Base-by-base conservation (phyloP, 2,797 vertebrate genomes). In the Furcifer pardalis region DNA sequence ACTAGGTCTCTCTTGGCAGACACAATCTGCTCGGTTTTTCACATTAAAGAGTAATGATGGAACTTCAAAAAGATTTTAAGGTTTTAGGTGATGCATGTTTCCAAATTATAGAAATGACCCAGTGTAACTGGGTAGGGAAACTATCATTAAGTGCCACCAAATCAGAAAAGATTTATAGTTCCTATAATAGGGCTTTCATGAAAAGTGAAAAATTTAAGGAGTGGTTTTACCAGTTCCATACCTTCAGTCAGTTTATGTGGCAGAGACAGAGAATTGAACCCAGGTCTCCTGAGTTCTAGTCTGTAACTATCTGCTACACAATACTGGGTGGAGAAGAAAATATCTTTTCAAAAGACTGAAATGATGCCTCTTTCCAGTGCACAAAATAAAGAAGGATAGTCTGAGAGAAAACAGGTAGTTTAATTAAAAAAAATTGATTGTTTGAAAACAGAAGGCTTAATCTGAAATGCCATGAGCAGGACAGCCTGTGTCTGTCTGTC, bases 21-120 rank as follows among this genome's bases (percentile, higher is more conserved):
- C 85, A 63, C 82, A 88, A 87, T 91, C 90, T 89, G 87, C 87
- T 93, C 86, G 46, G 80, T 65, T 90, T 90, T 92, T 89, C n/a
- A 60, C 56, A 60, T 91, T 90, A 85, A 78, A 83, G 86, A 88
- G 74, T 90, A 86, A 83, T 89, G 92, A 90, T 77, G 82, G 72
- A 25, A 52, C 77, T 87, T 84, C 77, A 76, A 44, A 85, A 81
- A 62, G 27, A 63, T 44, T 76, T 77, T 81, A 81, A 69, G 56
- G 42, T 27, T 86, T 81, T 76, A 76, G 65, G 56, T 62, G 8
- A 32, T 44, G 52, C 49, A 62, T 5, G 59, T 42, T 69, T 69
- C 9, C 27, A 62, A 75, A 83, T 62, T 21, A n/a, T 17, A 35
- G 73, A 40, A 27, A 30, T 62, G 65, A 40, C 32, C 27, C 49